Base-by-base conservation (phyloP, 2,888 invertebrate species). In the Ormia ochracea region DNA sequence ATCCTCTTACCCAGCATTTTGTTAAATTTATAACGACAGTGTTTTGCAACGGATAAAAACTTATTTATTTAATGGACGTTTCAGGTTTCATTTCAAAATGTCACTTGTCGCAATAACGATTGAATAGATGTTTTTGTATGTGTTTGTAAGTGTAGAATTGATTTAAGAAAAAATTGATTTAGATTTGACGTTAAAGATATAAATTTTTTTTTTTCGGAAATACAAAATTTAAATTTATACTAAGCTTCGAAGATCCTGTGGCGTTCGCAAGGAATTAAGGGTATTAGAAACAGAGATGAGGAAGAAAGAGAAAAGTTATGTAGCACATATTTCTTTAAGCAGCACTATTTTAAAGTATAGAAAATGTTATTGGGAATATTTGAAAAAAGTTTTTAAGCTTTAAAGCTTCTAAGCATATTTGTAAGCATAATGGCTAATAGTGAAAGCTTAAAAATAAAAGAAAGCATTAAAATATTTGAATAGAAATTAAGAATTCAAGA, bases 1-100 rank as follows among this genome's bases (percentile, higher is more conserved):
- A 41, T 61, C 19, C 58, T 48, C 80, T 80, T 80, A 80, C 80
- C 80, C 76, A 50, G 45, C 28, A 52, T 56, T 38, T 33, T 9
- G 26, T 19, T 56, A 54, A 68, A 28, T 33, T 1, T 26, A 52
- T 31, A 43, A 58, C 19, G 59, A 28, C 21, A n/a, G 26, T 21
- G 19, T 14, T 33, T 31, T 10, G 36, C 31, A 33, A 33, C 33
- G n/a, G 41, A 65, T 9, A 28, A 38, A 59, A 59, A 54, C 14
- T 54, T n/a, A n/a, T 41, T 52, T 9, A 9, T 31, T 33, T 33
- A 59, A 59, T 74, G 74, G 66, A 74, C 74, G 74, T 74, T 65
- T 65, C 21, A 31, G 28, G 58, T 26, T 72, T 63, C 7, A 31
- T 50, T 14, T 54, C 14, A 17, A 33, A 61, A 43, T 12, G 7